Evolutionary conservation across 2,113 vertebrate species (phyloP).

Genomic region (Pagrus major): DNA sequence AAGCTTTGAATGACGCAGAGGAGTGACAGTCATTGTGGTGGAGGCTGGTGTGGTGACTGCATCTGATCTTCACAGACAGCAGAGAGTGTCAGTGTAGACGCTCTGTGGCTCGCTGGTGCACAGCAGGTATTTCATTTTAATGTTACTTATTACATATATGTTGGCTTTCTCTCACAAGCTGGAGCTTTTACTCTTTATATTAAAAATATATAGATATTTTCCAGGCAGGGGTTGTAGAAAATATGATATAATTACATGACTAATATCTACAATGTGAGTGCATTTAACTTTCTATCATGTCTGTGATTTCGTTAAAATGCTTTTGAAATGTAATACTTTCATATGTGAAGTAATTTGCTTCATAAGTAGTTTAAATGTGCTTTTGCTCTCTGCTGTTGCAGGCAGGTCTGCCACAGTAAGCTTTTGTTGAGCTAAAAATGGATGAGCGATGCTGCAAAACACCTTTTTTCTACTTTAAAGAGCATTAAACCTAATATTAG

Average conservation of each 20-base stretch:
- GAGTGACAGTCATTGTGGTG: slow-evolving; percentile 48
- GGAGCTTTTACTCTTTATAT: background rate
- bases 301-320: background rate
- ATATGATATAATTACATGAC: too few relatives aligned
- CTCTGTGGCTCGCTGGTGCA: slow-evolving; percentile 2
- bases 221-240: background rate
- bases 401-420: background rate
- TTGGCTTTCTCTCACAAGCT: background rate
- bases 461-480: background rate
- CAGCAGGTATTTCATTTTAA: slow-evolving; percentile 55
- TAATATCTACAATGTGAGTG: background rate
- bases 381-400: background rate
- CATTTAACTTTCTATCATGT: background rate
- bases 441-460: background rate
- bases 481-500: background rate
- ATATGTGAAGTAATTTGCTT: background rate
- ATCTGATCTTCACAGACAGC: slow-evolving; percentile 11
- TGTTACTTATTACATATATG: background rate
- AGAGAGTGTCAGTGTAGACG: background rate
- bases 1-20: slow-evolving; percentile 53
- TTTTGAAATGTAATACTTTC: background rate
- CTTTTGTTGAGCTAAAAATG: background rate
- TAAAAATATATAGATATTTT: background rate
- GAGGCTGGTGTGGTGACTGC: slow-evolving; percentile 33
- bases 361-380: background rate